Evolutionary conservation across 2,888 invertebrate genomes (phyloP).

Genomic region (Spodoptera picta): DNA sequence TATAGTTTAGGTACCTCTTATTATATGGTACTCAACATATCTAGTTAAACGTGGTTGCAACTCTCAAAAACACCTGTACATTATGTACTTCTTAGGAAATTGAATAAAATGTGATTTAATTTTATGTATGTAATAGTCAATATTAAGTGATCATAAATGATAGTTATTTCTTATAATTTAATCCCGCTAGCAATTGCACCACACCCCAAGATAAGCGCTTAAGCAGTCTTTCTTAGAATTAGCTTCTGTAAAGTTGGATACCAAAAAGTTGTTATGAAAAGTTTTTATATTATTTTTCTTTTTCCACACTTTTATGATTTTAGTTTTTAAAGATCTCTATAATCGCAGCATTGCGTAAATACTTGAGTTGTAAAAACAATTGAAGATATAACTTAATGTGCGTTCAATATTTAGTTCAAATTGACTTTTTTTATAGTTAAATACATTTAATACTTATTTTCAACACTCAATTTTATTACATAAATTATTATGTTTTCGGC

Average conservation of each 20-base stretch:
- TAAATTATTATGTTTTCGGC: too few species aligned
- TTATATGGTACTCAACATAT: too few species aligned
- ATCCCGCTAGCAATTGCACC: neutral
- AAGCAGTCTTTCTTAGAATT: constrained; percentile 48
- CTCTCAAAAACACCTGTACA: too few species aligned
- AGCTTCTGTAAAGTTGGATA: constrained; percentile 38
- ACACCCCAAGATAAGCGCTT: constrained; percentile 27
- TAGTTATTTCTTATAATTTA: neutral
- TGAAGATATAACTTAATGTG: too few species aligned
- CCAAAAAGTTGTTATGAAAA: constrained; percentile 34
- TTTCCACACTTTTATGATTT: constrained; percentile 20
- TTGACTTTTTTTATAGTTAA: constrained; percentile 4
- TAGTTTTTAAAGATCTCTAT: constrained; percentile 2
- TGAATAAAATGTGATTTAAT: too few species aligned
- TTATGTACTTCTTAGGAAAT: too few species aligned
- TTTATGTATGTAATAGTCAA: too few species aligned
- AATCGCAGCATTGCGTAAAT: neutral
- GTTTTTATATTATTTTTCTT: constrained; percentile 13
- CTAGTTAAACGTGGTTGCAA: too few species aligned
- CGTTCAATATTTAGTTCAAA: neutral
- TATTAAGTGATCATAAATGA: neutral
- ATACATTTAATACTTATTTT: too few species aligned
- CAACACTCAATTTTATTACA: too few species aligned
- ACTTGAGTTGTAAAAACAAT: constrained; percentile 4
- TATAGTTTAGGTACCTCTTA: too few species aligned